These are phyloP conservation scores for Epinephelus lanceolatus DNA, from an alignment of 2,113 vertebrate genomes.

Conservation along the genomic window DNA sequence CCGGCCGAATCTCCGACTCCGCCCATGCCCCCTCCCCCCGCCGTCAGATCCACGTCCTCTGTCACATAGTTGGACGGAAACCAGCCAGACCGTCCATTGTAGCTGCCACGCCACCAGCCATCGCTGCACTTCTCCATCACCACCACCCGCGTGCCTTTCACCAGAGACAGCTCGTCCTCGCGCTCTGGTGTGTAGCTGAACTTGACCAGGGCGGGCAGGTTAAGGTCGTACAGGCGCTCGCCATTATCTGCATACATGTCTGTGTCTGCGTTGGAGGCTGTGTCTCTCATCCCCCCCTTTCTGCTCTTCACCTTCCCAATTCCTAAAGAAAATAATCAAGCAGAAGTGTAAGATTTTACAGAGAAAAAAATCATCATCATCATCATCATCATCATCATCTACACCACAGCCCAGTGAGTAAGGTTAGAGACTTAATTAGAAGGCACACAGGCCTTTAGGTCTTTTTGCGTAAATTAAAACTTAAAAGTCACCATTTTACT, in stretches of 20 bases:
- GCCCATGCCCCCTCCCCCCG: slow-evolving; percentile 78
- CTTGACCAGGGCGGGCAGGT: slow-evolving; percentile 91
- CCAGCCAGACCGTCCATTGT: slow-evolving; percentile 90
- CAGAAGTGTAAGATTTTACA: background rate
- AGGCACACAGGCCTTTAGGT: background rate
- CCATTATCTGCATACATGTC: slow-evolving; percentile 88
- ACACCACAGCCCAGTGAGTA: background rate
- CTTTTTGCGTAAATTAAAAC: background rate
- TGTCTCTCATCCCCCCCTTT: slow-evolving; percentile 89
- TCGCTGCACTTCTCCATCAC: slow-evolving; percentile 97
- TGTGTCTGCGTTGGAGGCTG: slow-evolving; percentile 86
- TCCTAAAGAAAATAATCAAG: slow-evolving; percentile 74
- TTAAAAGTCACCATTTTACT: slow-evolving; percentile 26
- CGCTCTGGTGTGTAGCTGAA: slow-evolving; percentile 93
- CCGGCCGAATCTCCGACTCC: slow-evolving; percentile 84
- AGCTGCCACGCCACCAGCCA: slow-evolving; percentile 94
- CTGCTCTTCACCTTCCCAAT: slow-evolving; percentile 92
- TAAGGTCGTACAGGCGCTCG: slow-evolving; percentile 92
- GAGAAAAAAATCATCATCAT: background rate
- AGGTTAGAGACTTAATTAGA: background rate
- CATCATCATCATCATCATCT: background rate
- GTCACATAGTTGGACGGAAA: slow-evolving; percentile 95
- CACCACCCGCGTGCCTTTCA: slow-evolving; percentile 91
- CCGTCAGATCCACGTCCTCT: slow-evolving; percentile 89
- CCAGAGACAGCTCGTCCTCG: slow-evolving; percentile 92